Evolutionary conservation across 2,888 invertebrate species (phyloP).

Genomic region (Trissoscelio sp.): DNA sequence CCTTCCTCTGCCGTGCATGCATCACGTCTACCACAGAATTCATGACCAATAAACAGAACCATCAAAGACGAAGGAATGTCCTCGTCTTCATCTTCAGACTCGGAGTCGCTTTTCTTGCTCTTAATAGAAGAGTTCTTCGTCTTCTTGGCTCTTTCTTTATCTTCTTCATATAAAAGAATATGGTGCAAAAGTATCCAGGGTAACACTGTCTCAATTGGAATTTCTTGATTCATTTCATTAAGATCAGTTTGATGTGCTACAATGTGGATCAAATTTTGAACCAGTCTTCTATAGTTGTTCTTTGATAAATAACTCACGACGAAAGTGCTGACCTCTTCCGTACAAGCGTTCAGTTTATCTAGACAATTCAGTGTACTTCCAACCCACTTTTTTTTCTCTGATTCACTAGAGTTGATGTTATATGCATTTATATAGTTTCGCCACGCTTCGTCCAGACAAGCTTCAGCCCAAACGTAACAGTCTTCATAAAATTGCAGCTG

Average conservation of each 20-base stretch:
- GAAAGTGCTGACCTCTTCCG: slow-evolving; percentile 84
- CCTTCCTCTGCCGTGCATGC: slow-evolving; percentile 93
- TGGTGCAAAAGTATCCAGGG: slow-evolving; percentile 94
- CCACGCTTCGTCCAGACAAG: slow-evolving; percentile 90
- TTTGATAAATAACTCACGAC: slow-evolving; percentile 85
- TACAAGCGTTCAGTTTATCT: slow-evolving; percentile 84
- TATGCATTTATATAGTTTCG: slow-evolving; percentile 85
- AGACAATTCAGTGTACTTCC: slow-evolving; percentile 83
- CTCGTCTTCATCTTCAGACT: slow-evolving; percentile 84
- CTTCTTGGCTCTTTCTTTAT: slow-evolving; percentile 85
- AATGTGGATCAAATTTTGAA: slow-evolving; percentile 90
- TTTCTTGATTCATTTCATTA: slow-evolving; percentile 86
- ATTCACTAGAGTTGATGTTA: slow-evolving; percentile 43
- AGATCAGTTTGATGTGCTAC: slow-evolving; percentile 91
- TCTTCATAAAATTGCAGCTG: slow-evolving; percentile 86
- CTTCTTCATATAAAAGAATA: slow-evolving; percentile 89
- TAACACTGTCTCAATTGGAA: slow-evolving; percentile 88
- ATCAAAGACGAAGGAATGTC: slow-evolving; percentile 90
- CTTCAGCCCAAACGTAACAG: slow-evolving; percentile 91
- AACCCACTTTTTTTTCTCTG: slow-evolving; percentile 83
- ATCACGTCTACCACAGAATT: slow-evolving; percentile 90
- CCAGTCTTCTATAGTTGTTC: slow-evolving; percentile 87
- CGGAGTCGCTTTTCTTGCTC: slow-evolving; percentile 75
- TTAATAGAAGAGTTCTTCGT: slow-evolving; percentile 70
- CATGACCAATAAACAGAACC: slow-evolving; percentile 92